Base-by-base conservation (phyloP, 1,140 invertebrate genomes). In the Anagrus nilaparvatae region DNA sequence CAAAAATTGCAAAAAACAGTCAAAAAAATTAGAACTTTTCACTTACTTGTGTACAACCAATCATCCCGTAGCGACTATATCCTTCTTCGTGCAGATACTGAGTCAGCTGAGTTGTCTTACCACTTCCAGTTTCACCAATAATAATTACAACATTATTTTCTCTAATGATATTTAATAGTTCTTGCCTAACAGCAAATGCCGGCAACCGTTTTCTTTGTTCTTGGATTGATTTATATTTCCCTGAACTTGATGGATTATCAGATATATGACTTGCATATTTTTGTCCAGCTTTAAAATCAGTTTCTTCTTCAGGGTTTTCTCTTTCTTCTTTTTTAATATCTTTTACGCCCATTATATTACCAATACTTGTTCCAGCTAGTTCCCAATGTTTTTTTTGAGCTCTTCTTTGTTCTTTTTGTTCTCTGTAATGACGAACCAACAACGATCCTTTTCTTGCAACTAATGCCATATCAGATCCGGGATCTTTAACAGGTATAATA, bases 341-440 rank as follows among this genome's bases (percentile, higher is more conserved):
- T 1, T 57, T 53, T 0, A 99, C 81, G 2, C 96, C 96, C 84
- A 98, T 94, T 14, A 99, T 92, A 52, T 99, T 94, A 38, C 78
- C 77, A 32, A 99, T 75, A 56, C 89, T 88, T 3, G 93, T 98
- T 21, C 97, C 96, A 25, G 93, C 91, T 24, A 99, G 63, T 65
- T 99, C 93, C 94, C 95, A 99, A 61, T 99, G 93, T 63, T 99
- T 99, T 60, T 96, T 95, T 56, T 98, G 95, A 0, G 94, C 92
- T 65, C 92, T 94, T 30, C 81, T 79, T 19, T 92, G 70, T 63
- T 99, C 97, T 58, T 97, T 97, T 60, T 97, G 90, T 61, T 99
- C 96, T 33, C 97, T 75, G 60, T 85, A 93, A 0, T 79, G 78
- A 40, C 90, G 75, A 0, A 99, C 97, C 16, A 93, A 67, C 2